These are phyloP conservation scores for Alligator sinensis DNA, from an alignment of 2,113 vertebrate genomes.

Conservation along the genomic window DNA sequence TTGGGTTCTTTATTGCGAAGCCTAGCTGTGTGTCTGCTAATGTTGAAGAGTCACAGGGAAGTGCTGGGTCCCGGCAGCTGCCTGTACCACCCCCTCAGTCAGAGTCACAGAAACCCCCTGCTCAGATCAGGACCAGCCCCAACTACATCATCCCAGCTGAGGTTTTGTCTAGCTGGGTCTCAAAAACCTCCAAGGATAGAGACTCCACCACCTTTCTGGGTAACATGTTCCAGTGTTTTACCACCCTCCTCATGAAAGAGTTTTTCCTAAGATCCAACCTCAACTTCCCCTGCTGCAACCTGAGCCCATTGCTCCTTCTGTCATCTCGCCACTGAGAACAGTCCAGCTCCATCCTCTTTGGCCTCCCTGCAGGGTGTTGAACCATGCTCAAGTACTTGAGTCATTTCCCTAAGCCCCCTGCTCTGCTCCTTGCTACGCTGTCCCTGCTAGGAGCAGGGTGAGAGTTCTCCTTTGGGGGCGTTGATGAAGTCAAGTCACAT, in stretches of 20 bases:
- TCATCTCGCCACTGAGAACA: rapidly evolving
- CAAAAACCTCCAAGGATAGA: no score
- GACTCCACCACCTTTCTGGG: no score
- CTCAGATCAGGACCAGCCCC: neutral
- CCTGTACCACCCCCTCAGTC: no score
- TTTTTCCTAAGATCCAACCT: neutral
- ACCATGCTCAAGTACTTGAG: neutral
- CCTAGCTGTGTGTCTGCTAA: neutral
- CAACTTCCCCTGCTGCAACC: neutral
- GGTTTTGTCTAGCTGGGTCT: neutral
- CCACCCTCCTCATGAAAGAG: neutral
- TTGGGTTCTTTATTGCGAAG: neutral
- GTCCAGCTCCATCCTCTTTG: neutral
- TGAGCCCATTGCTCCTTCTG: neutral
- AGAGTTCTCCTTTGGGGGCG: no score
- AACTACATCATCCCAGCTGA: neutral
- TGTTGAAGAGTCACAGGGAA: neutral
- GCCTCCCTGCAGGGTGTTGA: neutral
- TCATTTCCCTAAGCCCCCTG: neutral
- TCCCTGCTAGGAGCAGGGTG: no score
- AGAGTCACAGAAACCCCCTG: neutral
- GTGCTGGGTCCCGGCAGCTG: neutral
- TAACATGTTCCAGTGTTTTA: neutral
- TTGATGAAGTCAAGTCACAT: no score
- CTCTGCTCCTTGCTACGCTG: neutral